A percentile compares a stretch with the other conserved stretches of the same genome.
Evolutionary conservation across 2,888 invertebrate genomes (phyloP).

Genomic region (Trichogramma evanescens): DNA sequence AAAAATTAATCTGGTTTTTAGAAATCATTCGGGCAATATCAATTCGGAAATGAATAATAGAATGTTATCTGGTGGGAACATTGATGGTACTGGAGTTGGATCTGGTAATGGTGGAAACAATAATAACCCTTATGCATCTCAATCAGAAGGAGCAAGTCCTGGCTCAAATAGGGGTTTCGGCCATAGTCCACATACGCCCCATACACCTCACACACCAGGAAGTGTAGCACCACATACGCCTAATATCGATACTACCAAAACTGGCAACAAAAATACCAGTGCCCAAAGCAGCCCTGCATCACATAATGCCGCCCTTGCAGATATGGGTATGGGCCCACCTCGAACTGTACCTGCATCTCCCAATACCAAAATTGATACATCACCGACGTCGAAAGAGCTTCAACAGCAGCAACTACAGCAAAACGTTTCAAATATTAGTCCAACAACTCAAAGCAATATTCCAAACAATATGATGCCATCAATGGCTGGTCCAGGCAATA

Average conservation of each 20-base stretch:
- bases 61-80: constrained; percentile 35
- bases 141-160: constrained; percentile 43
- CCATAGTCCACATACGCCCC: constrained; percentile 45
- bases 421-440: constrained; percentile 18
- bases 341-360: constrained; percentile 44
- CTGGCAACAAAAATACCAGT: constrained; percentile 39
- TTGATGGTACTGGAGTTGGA: constrained; percentile 29
- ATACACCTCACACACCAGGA: constrained; percentile 43
- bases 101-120: constrained; percentile 4
- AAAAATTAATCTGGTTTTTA: constrained; percentile 12
- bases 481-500: constrained; percentile 32
- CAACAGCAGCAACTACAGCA: constrained; percentile 31
- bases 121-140: constrained; percentile 37
- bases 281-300: constrained; percentile 45
- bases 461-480: constrained; percentile 26
- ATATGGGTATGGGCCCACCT: constrained; percentile 41
- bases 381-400: constrained; percentile 40
- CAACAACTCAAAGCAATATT: constrained; percentile 32
- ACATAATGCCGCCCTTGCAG: constrained; percentile 38
- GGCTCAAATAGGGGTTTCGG: constrained; percentile 41
- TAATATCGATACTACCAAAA: constrained; percentile 33
- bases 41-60: constrained; percentile 39
- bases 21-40: constrained; percentile 34
- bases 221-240: constrained; percentile 43
- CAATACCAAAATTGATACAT: constrained; percentile 44